Conservation (phyloP, 2,888 invertebrate species). For the Smittia sp. region DNA sequence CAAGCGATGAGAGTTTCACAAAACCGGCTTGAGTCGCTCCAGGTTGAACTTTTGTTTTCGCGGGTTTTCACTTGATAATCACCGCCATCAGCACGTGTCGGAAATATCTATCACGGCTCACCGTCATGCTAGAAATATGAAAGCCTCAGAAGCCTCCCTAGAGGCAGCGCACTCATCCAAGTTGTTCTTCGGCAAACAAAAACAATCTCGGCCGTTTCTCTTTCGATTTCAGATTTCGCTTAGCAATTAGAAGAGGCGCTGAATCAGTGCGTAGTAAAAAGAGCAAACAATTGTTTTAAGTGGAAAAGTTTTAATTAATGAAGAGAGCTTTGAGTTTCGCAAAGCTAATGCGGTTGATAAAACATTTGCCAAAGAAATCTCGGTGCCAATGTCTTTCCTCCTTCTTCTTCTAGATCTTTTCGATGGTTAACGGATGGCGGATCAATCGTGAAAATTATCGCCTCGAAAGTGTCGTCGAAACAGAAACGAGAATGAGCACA, state of each 20-base stretch:
- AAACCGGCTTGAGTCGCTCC: neutral
- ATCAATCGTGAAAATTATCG: neutral
- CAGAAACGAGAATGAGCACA: slow-evolving; percentile 12
- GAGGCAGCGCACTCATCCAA: neutral
- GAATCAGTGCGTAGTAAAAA: slow-evolving; percentile 25
- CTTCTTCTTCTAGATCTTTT: neutral
- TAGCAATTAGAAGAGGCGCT: neutral
- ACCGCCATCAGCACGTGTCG: neutral
- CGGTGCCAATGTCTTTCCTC: neutral
- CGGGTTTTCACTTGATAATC: neutral
- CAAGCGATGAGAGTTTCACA: neutral
- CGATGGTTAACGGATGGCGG: neutral
- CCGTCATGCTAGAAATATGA: neutral
- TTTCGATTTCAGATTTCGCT: neutral
- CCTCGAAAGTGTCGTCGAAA: slow-evolving; percentile 1
- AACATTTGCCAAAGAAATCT: neutral
- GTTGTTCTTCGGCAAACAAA: no score
- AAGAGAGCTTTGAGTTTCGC: neutral
- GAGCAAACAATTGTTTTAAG: slow-evolving; percentile 9
- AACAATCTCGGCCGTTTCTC: slow-evolving; percentile 1
- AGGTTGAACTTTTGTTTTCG: neutral
- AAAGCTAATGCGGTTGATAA: neutral
- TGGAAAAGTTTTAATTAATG: slow-evolving; percentile 3
- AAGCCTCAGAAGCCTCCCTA: neutral
- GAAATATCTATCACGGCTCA: neutral